phyloP scores from a whole-genome alignment of 2,113 vertebrate species.

The Prunella himalayana region DNA sequence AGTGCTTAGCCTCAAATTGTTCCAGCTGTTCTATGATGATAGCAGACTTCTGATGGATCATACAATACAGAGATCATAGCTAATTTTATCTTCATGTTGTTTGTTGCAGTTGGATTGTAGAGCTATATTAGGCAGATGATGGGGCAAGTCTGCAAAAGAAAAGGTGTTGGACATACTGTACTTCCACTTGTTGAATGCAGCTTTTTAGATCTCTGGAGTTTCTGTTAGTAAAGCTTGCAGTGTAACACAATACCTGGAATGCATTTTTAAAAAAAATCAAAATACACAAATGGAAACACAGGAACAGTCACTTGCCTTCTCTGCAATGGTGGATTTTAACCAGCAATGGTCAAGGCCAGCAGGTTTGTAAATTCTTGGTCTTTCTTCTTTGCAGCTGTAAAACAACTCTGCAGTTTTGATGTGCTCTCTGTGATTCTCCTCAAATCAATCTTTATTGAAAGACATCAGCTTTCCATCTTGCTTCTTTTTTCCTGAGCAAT shows the following conservation, averaged over 20 bases:
- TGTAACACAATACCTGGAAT: background rate
- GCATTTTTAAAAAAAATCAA: background rate
- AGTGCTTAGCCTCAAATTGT: conserved; percentile 38
- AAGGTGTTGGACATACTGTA: background rate
- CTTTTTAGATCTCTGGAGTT: background rate
- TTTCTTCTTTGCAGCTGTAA: background rate
- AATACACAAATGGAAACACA: background rate
- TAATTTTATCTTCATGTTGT: conserved; percentile 51
- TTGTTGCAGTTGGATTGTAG: conserved; percentile 13
- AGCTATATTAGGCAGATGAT: background rate
- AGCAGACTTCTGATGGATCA: conserved; percentile 49
- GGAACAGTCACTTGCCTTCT: background rate
- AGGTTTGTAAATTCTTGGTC: background rate
- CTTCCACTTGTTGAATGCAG: background rate
- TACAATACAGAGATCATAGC: background rate
- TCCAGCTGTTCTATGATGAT: conserved; percentile 60
- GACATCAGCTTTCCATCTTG: background rate
- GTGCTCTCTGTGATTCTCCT: background rate
- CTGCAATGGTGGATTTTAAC: background rate
- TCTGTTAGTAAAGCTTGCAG: background rate
- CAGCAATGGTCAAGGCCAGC: background rate
- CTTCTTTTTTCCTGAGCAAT: background rate
- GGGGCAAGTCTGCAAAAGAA: background rate
- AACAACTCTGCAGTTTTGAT: background rate
- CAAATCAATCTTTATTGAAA: background rate